Evolutionary conservation across 1,140 invertebrate genomes (phyloP), one percentile per base, ranked within the genome.

Genomic region (Carposina sasakii): DNA sequence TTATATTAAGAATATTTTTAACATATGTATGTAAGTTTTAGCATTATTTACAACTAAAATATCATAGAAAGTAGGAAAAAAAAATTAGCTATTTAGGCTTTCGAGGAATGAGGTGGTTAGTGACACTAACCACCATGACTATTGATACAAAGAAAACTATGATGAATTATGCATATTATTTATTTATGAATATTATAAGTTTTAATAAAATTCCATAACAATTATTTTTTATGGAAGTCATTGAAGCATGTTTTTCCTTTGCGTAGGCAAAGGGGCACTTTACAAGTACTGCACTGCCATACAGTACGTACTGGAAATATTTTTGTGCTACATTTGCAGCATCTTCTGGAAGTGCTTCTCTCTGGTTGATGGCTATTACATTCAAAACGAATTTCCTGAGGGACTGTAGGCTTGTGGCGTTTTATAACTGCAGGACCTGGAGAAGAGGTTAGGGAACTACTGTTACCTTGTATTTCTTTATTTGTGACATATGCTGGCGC

Each of bases 141-240:
- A 28, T 36, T 8, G 33, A 6, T 36, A 36, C 15, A 15, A 36
- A 36, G 6, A 36, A 36, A 36, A 36, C 33, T 36, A 36, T 6
- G 16, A 28, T 28, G 24, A 28, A n/a, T n/a, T n/a, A n/a, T n/a
- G n/a, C n/a, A n/a, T n/a, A n/a, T n/a, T n/a, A n/a, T n/a, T n/a
- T n/a, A n/a, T n/a, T 28, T 28, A 12, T 28, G 24, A 28, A 28
- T 28, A 12, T 28, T 28, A 28, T 28, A 8, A n/a, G n/a, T 36
- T 8, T 36, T 36, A 36, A 21, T 13, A 26, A 47, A 55, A 34
- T 9, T 43, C 46, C 44, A 10, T 3, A 19, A 28, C 34, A 49
- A 45, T 30, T 47, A 31, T 28, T 30, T 51, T 48, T 51, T 51
- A 51, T 51, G 48, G 33, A 43, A 56, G 51, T 56, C 39, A 8